Base-by-base conservation (phyloP, 2,888 invertebrate genomes). In the Eumerus sabulonum region DNA sequence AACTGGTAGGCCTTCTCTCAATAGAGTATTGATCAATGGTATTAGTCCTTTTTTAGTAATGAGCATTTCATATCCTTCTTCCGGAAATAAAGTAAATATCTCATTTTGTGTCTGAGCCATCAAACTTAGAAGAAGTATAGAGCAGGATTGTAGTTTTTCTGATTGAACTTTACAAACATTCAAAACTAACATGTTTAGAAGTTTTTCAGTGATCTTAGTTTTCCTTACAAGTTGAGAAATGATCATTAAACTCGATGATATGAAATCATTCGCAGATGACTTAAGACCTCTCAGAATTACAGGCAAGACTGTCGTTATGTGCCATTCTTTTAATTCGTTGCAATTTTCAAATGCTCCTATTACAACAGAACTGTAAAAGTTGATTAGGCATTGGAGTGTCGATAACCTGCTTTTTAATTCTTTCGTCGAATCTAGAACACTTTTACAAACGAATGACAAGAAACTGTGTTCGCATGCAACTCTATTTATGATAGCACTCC, bases 281-380 rank as follows among this genome's bases (percentile, higher is more conserved):
- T 90, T 91, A 13, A 97, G 88, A 0, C 95, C 96, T 83, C 91
- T 91, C 0, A 93, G 85, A n/a, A 97, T 85, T 0, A 93, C 91
- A 0, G 95, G 94, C 19, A 97, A 85, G 19, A 97, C 89, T 13
- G 92, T 91, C 51, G 92, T 91, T 1, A 97, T 87, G 63, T 95
- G 92, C 76, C 91, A 87, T 86, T 94, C 94, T 56, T 91, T 89
- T 7, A 93, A 85, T 63, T 87, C 86, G 45, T 90, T 85, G 0
- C 90, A 88, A 40, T 90, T 89, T 72, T 94, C 92, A 11, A 95
- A 90, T 36, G 92, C 92, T 2, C 95, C 95, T 38, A 95, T 91
- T 0, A 94, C 90, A 0, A 94, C 92, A 12, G 94, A 93, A 57
- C 94, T 93, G 86, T 94, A 96, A 88, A 97, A 97, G 9, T 94